phyloP scores from a whole-genome alignment of 2,113 vertebrate genomes.

The Microtus oregoni region DNA sequence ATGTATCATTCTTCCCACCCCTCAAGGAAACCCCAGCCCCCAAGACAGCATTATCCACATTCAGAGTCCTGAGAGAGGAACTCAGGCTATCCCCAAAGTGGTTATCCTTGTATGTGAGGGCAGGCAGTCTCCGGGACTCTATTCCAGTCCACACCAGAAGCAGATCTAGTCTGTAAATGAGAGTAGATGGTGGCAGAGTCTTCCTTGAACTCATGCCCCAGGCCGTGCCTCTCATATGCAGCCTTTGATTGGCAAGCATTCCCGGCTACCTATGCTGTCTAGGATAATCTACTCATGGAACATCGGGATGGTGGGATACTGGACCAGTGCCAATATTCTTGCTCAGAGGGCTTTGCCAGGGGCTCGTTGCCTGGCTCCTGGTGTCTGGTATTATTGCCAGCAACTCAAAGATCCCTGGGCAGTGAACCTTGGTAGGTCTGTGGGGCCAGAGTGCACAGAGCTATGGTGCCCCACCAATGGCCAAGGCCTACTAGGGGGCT shows the following conservation, averaged over 20 bases:
- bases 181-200: neutral
- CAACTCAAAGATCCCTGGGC: neutral
- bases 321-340: neutral
- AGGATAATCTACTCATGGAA: neutral
- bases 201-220: accelerated
- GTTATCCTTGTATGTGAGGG: neutral
- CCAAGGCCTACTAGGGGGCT: too few species aligned
- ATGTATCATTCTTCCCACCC: too few species aligned
- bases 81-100: accelerated
- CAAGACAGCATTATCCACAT: neutral
- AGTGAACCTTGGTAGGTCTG: neutral
- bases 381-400: neutral
- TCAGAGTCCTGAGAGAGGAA: neutral
- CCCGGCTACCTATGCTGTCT: neutral
- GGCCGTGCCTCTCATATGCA: neutral
- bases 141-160: neutral
- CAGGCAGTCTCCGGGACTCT: neutral
- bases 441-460: neutral
- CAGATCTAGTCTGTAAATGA: neutral
- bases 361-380: neutral
- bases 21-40: too few species aligned
- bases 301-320: accelerated
- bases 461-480: too few species aligned
- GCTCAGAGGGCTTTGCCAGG: neutral
- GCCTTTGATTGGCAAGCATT: neutral